Evolutionary conservation across 2,888 invertebrate species (phyloP).

Genomic region (Lithophane semibrunnea): DNA sequence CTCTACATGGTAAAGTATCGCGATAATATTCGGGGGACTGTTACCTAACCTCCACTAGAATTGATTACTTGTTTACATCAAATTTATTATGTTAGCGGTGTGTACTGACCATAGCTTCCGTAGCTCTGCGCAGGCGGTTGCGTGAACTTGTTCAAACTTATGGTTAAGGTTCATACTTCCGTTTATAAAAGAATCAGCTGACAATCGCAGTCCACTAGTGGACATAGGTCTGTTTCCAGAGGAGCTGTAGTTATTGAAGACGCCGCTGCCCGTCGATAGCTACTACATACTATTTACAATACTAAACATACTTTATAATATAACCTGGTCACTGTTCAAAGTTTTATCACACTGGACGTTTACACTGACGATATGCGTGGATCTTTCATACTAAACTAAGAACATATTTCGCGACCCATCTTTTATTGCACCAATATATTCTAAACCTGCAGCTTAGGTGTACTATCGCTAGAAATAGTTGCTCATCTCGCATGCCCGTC

Average conservation of each 20-base stretch:
- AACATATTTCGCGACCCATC: not conserved
- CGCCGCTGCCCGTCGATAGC: constrained; percentile 34
- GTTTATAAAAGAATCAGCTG: constrained; percentile 23
- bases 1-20: constrained; percentile 12
- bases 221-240: constrained; percentile 22
- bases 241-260: constrained; percentile 17
- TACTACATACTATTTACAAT: constrained; percentile 32
- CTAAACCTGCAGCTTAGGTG: not conserved
- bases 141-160: constrained; percentile 86
- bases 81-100: constrained; percentile 61
- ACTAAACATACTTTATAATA: not conserved
- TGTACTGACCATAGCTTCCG: constrained; percentile 94
- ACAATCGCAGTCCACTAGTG: constrained; percentile 42
- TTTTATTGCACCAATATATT: not conserved
- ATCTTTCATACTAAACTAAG: not conserved
- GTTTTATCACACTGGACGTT: not conserved
- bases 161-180: constrained; percentile 53
- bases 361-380: constrained; percentile 65
- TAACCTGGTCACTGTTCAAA: not conserved
- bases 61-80: constrained; percentile 40
- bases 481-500: not conserved
- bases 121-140: constrained; percentile 97
- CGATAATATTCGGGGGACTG: constrained; percentile 13
- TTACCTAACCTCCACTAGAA: constrained; percentile 42
- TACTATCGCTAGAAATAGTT: not conserved